These are phyloP conservation scores for Pelvicachromis taeniatus DNA, from an alignment of 2,113 vertebrate genomes.

Conservation along the genomic window DNA sequence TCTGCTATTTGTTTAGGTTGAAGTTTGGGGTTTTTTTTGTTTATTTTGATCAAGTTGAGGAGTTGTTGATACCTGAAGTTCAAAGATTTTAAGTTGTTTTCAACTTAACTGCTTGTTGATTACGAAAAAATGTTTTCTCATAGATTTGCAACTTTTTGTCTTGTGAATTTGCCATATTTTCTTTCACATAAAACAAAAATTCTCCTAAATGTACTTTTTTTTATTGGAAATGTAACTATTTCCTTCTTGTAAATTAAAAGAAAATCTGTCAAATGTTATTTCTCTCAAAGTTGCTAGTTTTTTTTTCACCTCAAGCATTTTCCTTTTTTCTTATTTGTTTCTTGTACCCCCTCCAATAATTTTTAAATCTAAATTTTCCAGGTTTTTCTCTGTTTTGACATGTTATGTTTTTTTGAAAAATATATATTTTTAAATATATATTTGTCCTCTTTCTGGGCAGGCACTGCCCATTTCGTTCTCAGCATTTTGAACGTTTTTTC, in stretches of 20 bases:
- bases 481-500: too few species aligned
- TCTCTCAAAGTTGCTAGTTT: neutral
- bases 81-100: neutral
- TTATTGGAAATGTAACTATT: neutral
- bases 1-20: too few species aligned
- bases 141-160: neutral
- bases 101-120: neutral
- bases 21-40: neutral
- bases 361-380: neutral
- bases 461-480: neutral
- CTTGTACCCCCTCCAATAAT: neutral
- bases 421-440: neutral
- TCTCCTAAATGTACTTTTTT: neutral
- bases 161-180: neutral
- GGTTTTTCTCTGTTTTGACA: neutral
- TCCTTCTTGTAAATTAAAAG: neutral
- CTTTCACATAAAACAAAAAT: neutral
- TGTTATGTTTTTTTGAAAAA: neutral
- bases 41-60: neutral
- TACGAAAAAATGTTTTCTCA: fast-evolving
- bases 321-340: neutral
- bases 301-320: neutral
- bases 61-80: neutral
- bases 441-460: neutral
- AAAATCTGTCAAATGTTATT: neutral